Conservation (phyloP, 2,888 invertebrate species). For the Cerceris rybyensis region DNA sequence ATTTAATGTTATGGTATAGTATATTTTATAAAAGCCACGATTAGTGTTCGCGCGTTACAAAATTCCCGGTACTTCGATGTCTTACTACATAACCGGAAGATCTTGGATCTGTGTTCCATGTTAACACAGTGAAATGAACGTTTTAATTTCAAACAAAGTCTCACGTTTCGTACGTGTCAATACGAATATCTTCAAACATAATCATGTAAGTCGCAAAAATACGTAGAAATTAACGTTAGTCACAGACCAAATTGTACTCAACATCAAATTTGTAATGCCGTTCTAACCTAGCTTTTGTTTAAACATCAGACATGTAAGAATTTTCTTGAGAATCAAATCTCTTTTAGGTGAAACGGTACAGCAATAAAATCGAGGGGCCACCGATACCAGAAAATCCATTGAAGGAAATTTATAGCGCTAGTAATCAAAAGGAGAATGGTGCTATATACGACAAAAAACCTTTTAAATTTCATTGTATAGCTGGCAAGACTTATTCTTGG, state of each 20-base stretch:
- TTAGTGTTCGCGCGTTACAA: too few species aligned
- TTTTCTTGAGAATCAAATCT: background rate
- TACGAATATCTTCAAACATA: background rate
- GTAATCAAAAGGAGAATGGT: slow-evolving; percentile 88
- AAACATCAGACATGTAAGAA: background rate
- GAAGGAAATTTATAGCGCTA: slow-evolving; percentile 85
- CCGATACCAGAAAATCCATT: slow-evolving; percentile 87
- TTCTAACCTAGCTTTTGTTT: background rate
- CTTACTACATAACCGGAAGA: too few species aligned
- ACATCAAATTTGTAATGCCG: background rate
- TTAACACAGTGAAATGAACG: background rate
- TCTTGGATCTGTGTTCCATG: too few species aligned
- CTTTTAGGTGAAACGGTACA: background rate
- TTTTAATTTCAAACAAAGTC: background rate
- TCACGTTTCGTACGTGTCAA: background rate
- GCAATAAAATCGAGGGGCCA: background rate
- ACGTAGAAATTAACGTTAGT: background rate
- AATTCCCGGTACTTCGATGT: too few species aligned
- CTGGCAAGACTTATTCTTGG: slow-evolving; percentile 87
- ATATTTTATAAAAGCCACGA: too few species aligned
- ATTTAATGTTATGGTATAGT: too few species aligned
- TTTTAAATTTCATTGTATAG: slow-evolving; percentile 89
- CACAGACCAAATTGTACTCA: background rate
- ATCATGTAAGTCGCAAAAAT: background rate
- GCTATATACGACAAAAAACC: slow-evolving; percentile 94